phyloP scores from a whole-genome alignment of 2,113 vertebrate genomes.

The Hoplias malabaricus region DNA sequence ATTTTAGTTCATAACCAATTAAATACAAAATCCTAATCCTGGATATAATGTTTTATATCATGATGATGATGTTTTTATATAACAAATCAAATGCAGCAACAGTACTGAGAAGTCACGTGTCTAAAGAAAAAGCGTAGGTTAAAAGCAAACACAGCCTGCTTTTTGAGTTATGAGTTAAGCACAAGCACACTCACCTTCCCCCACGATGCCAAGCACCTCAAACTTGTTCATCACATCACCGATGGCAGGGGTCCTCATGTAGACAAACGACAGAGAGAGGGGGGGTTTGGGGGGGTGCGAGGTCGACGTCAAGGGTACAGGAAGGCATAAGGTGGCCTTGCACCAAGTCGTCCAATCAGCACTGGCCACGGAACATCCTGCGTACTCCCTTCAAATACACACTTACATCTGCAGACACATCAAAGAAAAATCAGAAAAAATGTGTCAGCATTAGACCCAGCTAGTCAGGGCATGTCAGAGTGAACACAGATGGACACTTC shows the following conservation, averaged over 20 bases:
- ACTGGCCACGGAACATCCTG: constrained; percentile 51
- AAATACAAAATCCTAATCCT: too few species aligned
- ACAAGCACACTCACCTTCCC: constrained; percentile 88
- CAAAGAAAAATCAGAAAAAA: background rate
- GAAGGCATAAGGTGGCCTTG: constrained; percentile 52
- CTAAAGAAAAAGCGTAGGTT: background rate
- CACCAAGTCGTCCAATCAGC: constrained; percentile 42
- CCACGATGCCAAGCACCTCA: constrained; percentile 99
- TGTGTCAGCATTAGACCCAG: background rate
- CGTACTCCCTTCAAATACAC: constrained; percentile 49
- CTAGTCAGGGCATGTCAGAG: background rate
- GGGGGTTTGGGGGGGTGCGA: constrained; percentile 65
- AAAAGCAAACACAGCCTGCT: too few species aligned
- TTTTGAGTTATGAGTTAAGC: background rate
- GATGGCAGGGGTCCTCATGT: constrained; percentile 96
- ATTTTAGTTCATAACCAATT: too few species aligned
- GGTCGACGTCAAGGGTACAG: constrained; percentile 53
- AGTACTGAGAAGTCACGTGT: too few species aligned
- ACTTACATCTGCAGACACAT: constrained; percentile 51
- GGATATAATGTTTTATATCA: too few species aligned
- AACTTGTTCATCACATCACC: constrained; percentile 99
- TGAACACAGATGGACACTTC: background rate
- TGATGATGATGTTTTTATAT: too few species aligned
- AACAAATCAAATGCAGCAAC: too few species aligned
- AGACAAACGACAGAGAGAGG: constrained; percentile 85